Percentiles rank a stretch among this genome's conserved stretches.
Conservation (phyloP, 2,888 invertebrate genomes). For the Eugnorisma glareosa region DNA sequence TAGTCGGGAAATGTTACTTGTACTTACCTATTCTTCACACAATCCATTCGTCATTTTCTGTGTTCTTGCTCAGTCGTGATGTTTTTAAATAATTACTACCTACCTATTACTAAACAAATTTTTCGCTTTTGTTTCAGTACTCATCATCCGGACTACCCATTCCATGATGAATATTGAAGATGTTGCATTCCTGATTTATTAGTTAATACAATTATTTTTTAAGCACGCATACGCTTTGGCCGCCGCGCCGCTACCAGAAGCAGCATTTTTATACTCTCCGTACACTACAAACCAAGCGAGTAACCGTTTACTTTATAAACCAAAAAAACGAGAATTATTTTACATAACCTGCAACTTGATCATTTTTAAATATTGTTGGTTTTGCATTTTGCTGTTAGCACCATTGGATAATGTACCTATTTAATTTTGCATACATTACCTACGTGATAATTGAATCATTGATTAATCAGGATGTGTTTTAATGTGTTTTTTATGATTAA, state of each 20-base stretch:
- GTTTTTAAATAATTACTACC: background rate
- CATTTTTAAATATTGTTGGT: too few species aligned
- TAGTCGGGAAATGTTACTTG: too few species aligned
- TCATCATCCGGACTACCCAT: constrained; percentile 83
- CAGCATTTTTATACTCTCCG: background rate
- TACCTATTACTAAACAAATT: background rate
- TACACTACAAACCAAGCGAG: too few species aligned
- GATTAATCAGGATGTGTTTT: background rate
- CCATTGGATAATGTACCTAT: background rate
- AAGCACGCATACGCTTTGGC: background rate
- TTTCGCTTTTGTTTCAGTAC: constrained; percentile 76
- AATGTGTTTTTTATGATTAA: background rate
- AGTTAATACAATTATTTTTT: background rate
- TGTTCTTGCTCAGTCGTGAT: background rate
- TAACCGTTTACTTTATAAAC: too few species aligned
- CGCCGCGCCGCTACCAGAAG: background rate
- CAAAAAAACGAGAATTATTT: too few species aligned
- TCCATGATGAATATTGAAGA: constrained; percentile 81
- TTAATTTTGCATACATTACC: background rate
- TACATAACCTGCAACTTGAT: too few species aligned
- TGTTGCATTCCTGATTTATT: constrained; percentile 17
- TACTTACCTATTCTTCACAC: too few species aligned
- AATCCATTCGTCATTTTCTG: background rate
- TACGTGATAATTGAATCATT: background rate
- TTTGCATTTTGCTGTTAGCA: background rate